Conservation (phyloP, 2,113 vertebrate genomes). For the Cranoglanis bouderius region DNA sequence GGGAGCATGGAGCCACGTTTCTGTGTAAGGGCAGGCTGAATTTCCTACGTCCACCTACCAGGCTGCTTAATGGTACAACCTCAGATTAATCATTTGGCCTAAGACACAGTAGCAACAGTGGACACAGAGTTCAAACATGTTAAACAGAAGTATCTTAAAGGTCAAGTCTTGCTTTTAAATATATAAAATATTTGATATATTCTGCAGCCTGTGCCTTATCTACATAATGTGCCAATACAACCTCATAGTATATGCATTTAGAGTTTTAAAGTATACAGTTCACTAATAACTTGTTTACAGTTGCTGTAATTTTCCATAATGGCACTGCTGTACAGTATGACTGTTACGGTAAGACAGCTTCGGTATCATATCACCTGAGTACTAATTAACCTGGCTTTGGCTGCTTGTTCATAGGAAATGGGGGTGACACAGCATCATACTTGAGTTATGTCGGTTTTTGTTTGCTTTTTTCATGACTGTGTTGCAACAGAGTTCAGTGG, state of each 20-base stretch:
- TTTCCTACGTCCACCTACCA: slow-evolving; percentile 35
- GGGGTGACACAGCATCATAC: slow-evolving; percentile 10
- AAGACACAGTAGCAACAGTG: background rate
- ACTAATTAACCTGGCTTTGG: slow-evolving; percentile 28
- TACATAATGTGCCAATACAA: background rate
- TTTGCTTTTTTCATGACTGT: slow-evolving; percentile 38
- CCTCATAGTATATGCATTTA: background rate
- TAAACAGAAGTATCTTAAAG: background rate
- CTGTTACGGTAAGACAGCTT: slow-evolving; percentile 8
- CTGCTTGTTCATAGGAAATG: slow-evolving; percentile 20
- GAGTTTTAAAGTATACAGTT: background rate
- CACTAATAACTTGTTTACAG: slow-evolving; percentile 28
- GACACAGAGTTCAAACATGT: background rate
- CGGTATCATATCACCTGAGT: slow-evolving; percentile 7
- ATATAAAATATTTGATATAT: background rate
- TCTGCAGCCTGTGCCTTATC: background rate
- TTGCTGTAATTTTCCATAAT: slow-evolving; percentile 33
- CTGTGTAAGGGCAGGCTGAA: slow-evolving; percentile 14
- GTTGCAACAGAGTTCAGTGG: slow-evolving; percentile 50
- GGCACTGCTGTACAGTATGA: slow-evolving; percentile 20
- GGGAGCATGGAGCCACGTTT: slow-evolving; percentile 38
- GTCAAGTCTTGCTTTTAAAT: background rate
- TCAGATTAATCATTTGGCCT: background rate
- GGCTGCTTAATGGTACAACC: background rate
- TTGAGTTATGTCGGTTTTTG: slow-evolving; percentile 17